Evolutionary conservation across 2,113 vertebrate genomes (phyloP).

Genomic region (Apteryx owenii): DNA sequence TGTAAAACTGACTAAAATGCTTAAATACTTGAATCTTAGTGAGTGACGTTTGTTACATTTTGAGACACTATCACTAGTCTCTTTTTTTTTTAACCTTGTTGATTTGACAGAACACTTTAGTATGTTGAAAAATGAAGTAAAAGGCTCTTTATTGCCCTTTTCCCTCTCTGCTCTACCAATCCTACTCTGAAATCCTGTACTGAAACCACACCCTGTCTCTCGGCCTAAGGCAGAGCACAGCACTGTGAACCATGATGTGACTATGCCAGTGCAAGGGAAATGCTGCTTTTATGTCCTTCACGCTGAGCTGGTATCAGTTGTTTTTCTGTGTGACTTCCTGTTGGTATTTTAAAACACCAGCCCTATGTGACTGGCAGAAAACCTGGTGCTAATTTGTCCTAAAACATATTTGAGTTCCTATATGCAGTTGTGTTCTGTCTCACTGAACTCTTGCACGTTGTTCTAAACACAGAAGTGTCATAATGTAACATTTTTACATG

Average conservation of each 20-base stretch:
- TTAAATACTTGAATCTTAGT: not conserved
- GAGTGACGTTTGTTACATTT: not conserved
- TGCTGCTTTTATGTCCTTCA: not conserved
- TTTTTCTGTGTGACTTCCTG: not conserved
- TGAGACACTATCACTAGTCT: not conserved
- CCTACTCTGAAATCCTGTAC: not conserved
- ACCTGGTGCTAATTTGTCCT: constrained; percentile 24
- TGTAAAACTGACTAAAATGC: constrained; percentile 34
- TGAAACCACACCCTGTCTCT: not conserved
- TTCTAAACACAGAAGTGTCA: not conserved
- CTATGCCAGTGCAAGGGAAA: not conserved
- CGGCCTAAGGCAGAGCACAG: not conserved
- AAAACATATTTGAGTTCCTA: not conserved
- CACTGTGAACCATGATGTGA: fast-evolving
- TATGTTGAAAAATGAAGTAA: not conserved
- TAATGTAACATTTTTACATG: not conserved
- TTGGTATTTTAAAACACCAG: not conserved
- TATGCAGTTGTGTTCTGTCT: not conserved
- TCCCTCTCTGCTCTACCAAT: not conserved
- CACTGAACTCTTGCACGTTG: not conserved
- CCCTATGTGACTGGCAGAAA: not conserved
- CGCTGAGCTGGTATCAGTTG: constrained; percentile 42
- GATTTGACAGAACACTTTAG: not conserved
- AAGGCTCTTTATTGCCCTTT: not conserved
- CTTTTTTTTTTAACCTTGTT: not conserved